Percentiles rank a stretch among this genome's conserved stretches.
These are phyloP conservation scores for Chelonia mydas DNA, from an alignment of 2,797 vertebrate species.

Conservation along the genomic window DNA sequence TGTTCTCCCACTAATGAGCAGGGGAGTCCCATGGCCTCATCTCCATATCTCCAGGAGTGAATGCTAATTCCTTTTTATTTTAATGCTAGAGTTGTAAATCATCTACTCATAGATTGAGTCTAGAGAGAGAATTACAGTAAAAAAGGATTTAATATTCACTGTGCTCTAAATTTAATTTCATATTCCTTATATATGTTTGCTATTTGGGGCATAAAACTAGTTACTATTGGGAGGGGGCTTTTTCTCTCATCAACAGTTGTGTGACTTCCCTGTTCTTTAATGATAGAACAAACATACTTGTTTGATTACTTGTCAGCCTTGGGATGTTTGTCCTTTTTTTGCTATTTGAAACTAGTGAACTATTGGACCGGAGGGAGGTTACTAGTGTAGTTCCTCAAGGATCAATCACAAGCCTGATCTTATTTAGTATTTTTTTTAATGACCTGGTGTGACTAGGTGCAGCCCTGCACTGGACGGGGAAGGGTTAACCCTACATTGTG, in stretches of 20 bases:
- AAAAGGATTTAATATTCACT: neutral
- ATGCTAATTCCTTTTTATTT: neutral
- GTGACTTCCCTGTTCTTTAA: neutral
- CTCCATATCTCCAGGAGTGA: neutral
- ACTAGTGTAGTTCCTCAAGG: neutral
- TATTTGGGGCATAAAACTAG: neutral
- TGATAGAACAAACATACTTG: neutral
- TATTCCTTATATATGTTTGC: neutral
- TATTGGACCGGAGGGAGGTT: neutral
- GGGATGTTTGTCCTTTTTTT: neutral
- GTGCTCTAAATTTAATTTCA: neutral
- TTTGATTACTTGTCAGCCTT: constrained; percentile 12
- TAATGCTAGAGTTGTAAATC: neutral
- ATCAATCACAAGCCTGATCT: neutral
- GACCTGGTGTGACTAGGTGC: neutral
- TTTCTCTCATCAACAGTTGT: neutral
- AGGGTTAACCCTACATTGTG: too few species aligned
- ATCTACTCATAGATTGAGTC: neutral
- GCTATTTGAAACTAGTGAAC: neutral
- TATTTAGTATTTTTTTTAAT: neutral
- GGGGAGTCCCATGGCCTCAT: neutral
- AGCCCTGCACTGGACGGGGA: too few species aligned
- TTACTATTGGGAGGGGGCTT: neutral
- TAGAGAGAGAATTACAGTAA: neutral
- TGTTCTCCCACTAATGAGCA: neutral